phyloP scores from a whole-genome alignment of 2,797 vertebrate genomes.

The Pangasius macronema region DNA sequence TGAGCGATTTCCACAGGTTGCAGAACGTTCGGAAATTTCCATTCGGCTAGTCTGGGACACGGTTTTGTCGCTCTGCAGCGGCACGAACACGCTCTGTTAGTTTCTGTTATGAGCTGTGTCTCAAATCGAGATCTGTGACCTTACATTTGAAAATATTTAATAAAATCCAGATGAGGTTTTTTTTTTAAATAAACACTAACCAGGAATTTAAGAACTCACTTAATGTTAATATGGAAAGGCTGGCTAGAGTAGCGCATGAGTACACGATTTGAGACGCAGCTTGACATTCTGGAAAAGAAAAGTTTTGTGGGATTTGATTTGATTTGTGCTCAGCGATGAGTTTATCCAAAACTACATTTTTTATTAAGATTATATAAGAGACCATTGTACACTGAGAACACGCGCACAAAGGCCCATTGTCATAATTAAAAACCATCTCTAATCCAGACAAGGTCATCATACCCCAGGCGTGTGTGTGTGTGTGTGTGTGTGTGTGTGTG shows the following conservation, averaged over 20 bases:
- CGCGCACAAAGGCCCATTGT: not conserved
- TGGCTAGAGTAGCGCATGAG: not conserved
- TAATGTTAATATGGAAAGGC: not conserved
- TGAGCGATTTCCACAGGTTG: no score
- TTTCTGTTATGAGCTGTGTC: not conserved
- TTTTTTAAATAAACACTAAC: no score
- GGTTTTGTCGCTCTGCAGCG: no score
- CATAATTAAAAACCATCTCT: slow-evolving; percentile 37
- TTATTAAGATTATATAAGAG: not conserved
- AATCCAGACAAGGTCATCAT: slow-evolving; percentile 12
- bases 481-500: not conserved
- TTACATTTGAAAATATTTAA: not conserved
- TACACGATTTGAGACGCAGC: not conserved
- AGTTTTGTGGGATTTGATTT: not conserved
- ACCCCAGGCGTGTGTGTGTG: not conserved
- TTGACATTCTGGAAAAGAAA: not conserved
- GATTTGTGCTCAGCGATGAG: not conserved
- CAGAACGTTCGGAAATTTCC: no score
- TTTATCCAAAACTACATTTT: not conserved
- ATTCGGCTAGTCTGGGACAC: no score
- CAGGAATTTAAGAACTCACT: not conserved
- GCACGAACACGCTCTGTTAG: no score
- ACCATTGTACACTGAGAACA: not conserved
- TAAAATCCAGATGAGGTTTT: not conserved
- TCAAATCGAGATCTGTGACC: not conserved